Evolutionary conservation across 2,888 invertebrate species (phyloP), one percentile per base, ranked within the genome.

Genomic region (Drosophila cognata): DNA sequence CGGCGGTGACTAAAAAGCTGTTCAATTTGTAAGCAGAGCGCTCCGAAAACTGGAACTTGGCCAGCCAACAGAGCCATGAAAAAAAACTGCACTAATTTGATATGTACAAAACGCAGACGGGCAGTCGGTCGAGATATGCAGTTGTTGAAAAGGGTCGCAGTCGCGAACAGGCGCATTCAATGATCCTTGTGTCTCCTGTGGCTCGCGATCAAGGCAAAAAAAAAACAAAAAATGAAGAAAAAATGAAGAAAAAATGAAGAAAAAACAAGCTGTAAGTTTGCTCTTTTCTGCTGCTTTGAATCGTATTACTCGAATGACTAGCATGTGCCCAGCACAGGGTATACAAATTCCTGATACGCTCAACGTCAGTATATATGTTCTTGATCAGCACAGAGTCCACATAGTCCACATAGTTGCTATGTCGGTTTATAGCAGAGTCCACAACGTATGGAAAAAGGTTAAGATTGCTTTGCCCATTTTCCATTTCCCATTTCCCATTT

Each of bases 11-110:
- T 57, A 75, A 88, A 73, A 80, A 70, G 63, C 64, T 71, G 63
- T 61, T 74, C 81, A 89, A 89, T 86, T 86, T 82, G 86, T 89
- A 71, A 74, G 84, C 78, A 64, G 63, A 74, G 53, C 74, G 58
- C 67, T 46, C 46, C 33, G 56, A 60, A 72, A 80, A 85, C 76
- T 64, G 67, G 78, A 77, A 72, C 36, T 53, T 56, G 58, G 46
- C 25, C 57, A 61, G 46, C 46, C 46, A 11, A 46, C 59, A 48
- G 53, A 64, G 28, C 43, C n/a, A 52, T 2, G 13, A 25, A 33
- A 83, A 87, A 87, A 74, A 81, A 86, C 63, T 88, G 87, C 89
- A 88, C 87, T 88, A 88, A 88, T 90, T 88, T 88, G 80, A 74
- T 72, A 74, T 75, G 50, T 57, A 38, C 31, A 48, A 16, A 64